Percentiles rank a stretch among this genome's conserved stretches.
Evolutionary conservation across 2,113 vertebrate species (phyloP).

Genomic region (Tapirus terrestris): DNA sequence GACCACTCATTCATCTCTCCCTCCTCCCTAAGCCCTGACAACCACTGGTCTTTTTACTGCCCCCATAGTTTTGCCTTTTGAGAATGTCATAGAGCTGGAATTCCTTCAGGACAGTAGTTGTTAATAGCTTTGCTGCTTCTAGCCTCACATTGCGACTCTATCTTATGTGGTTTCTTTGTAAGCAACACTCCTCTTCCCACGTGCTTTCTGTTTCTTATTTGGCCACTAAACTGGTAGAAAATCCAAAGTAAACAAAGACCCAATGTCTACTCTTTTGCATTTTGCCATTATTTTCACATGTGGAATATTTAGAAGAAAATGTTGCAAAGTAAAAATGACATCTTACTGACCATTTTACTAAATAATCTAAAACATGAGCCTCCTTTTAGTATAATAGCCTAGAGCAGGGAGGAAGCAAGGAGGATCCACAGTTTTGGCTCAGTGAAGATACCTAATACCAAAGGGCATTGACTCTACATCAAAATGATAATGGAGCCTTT

Average conservation of each 20-base stretch:
- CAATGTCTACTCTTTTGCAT: neutral
- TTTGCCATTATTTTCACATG: neutral
- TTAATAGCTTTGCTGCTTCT: neutral
- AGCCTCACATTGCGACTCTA: neutral
- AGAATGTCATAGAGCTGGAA: neutral
- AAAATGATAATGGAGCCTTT: neutral
- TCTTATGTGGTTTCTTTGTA: neutral
- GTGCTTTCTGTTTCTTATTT: neutral
- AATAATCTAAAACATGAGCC: neutral
- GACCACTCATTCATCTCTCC: neutral
- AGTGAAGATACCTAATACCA: neutral
- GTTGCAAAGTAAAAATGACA: neutral
- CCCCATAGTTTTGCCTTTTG: neutral
- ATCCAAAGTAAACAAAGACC: neutral
- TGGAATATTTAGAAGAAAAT: neutral
- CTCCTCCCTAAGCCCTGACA: neutral
- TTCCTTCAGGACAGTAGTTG: neutral
- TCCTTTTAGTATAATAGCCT: neutral
- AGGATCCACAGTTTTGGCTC: neutral
- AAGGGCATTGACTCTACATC: neutral
- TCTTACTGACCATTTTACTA: neutral
- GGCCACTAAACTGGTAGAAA: neutral
- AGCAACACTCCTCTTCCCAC: neutral
- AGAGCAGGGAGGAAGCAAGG: fast-evolving
- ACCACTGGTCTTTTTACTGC: neutral